Base-by-base conservation (phyloP, 1,140 invertebrate species). In the Ostrea edulis region DNA sequence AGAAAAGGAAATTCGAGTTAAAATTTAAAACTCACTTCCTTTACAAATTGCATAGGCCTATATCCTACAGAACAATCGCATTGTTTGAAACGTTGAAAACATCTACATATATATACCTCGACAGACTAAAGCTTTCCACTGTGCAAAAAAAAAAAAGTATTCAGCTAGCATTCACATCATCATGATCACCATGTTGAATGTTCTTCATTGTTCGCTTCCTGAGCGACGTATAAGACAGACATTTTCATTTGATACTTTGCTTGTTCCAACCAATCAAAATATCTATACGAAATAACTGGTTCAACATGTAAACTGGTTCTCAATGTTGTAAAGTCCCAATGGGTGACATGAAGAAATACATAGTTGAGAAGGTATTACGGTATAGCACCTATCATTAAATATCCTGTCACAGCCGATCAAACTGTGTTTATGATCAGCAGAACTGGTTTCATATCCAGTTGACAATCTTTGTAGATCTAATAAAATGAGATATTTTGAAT, bases 91-190 rank as follows among this genome's bases (percentile, higher is more conserved):
- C 35, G 5, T 44, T 20, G 55, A 20, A 20, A 62, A 17, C 0
- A 62, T 62, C 14, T 62, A 62, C 55, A 62, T 20, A 20, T 58
- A 12, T 62, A 62, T 62, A 62, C 55, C 55, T 62, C n/a, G 17
- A 8, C 55, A 58, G 20, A 4, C 3, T 58, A n/a, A 62, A 62
- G 55, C 55, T 62, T 2, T 17, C 55, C n/a, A 62, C 55, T 17
- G n/a, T 62, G 17, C n/a, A 20, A 3, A 14, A 20, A 7, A 62
- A 7, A 62, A 62, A 17, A 20, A n/a, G 14, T 62, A n/a, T 62
- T 62, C 17, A 77, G 68, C 35, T 44, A 44, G 35, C 5, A 44
- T 77, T 77, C 68, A 77, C 68, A 77, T 77, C 68, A 77, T 25
- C 22, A n/a, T n/a, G n/a, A n/a, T n/a, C n/a, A n/a, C n/a, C n/a